These are phyloP conservation scores for Melipona bicolor DNA, from an alignment of 2,888 invertebrate species.

Conservation along the genomic window DNA sequence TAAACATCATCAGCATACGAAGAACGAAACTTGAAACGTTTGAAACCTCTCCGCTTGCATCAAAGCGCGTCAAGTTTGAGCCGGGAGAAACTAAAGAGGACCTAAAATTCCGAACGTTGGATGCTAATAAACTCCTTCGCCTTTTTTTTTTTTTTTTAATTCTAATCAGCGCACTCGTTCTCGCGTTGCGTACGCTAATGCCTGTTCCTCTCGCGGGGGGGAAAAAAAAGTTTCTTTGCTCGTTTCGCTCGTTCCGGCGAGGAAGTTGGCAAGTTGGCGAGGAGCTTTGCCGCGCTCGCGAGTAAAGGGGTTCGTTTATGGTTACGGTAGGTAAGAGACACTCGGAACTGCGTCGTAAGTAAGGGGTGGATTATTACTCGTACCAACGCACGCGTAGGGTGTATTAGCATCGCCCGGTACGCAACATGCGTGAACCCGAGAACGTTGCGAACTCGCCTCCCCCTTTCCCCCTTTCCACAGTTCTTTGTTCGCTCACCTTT, in stretches of 20 bases:
- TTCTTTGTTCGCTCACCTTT: neutral
- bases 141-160: neutral
- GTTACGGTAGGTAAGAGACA: conserved; percentile 56
- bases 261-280: conserved; percentile 42
- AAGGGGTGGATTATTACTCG: conserved; percentile 57
- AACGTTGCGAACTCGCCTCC: neutral
- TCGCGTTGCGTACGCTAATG: neutral
- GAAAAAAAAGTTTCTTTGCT: neutral
- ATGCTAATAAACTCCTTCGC: too few species aligned
- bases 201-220: neutral
- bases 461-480: too few species aligned
- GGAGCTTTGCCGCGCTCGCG: conserved; percentile 7
- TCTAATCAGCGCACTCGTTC: conserved; percentile 2
- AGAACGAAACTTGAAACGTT: too few species aligned
- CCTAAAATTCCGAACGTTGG: neutral
- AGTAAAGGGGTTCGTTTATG: conserved; percentile 55
- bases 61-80: too few species aligned
- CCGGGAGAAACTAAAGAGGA: neutral
- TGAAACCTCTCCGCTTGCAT: too few species aligned
- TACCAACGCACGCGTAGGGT: conserved; percentile 48
- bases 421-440: neutral
- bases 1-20: too few species aligned
- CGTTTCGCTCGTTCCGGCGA: conserved; percentile 35
- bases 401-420: conserved; percentile 46
- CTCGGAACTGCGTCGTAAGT: conserved; percentile 49